Evolutionary conservation across 2,797 vertebrate species (phyloP).

Genomic region (Microctenopoma stevenorrisi): DNA sequence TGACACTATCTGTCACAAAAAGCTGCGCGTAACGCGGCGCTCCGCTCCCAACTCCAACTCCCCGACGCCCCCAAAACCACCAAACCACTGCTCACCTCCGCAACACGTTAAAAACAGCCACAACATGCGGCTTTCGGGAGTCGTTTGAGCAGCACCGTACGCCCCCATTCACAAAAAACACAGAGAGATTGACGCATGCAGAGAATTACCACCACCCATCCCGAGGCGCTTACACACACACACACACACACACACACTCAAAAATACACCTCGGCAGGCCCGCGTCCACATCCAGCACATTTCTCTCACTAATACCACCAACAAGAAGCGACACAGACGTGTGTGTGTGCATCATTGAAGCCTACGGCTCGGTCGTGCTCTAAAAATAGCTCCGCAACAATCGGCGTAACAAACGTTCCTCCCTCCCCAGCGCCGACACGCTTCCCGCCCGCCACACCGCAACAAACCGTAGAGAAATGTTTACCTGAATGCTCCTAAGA

Average conservation of each 20-base stretch:
- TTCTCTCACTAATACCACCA: conserved; percentile 16
- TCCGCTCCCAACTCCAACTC: conserved; percentile 20
- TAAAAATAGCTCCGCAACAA: conserved; percentile 82
- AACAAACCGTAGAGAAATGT: conserved; percentile 39
- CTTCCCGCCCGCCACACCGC: conserved; percentile 73
- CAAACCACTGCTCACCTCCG: too few relatives aligned
- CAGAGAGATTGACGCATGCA: conserved; percentile 82
- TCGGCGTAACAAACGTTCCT: conserved; percentile 75
- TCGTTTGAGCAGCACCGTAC: conserved; percentile 60
- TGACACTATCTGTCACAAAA: conserved; percentile 12
- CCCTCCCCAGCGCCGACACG: conserved; percentile 48
- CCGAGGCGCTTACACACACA: conserved; percentile 70
- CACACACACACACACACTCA: conserved; percentile 11
- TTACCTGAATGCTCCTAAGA: conserved; percentile 1
- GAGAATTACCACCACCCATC: conserved; percentile 82
- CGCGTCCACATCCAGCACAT: conserved; percentile 28
- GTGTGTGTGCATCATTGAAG: conserved; percentile 27
- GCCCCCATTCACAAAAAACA: conserved; percentile 85
- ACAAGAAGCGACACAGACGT: background rate
- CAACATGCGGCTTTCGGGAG: conserved; percentile 34
- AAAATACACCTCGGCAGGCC: conserved; percentile 54
- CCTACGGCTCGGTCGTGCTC: conserved; percentile 48
- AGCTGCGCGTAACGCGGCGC: conserved; percentile 2
- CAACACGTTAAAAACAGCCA: conserved; percentile 8
- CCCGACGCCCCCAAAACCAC: background rate